Base-by-base conservation (phyloP, 2,797 vertebrate species). In the Xenopus petersii region DNA sequence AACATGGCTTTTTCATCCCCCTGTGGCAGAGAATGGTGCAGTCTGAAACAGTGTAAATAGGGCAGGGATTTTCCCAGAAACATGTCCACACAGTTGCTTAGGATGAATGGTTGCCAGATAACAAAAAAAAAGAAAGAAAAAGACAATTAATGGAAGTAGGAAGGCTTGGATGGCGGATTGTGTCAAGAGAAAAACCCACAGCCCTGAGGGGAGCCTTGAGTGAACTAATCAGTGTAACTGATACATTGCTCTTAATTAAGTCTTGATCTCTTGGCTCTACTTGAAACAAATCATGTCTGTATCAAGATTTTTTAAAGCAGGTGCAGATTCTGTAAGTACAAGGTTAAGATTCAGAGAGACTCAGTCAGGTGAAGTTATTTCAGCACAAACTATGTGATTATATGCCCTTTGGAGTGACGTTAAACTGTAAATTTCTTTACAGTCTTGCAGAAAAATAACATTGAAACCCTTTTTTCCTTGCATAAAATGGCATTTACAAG, bases 241-340 rank as follows among this genome's bases (percentile, higher is more conserved):
- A 83, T 87, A 88, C 86, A 89, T 83, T 58, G 42, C 81, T 81
- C 81, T 91, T 95, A 94, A 95, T 96, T 95, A 97, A 93, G 90
- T 89, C 84, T 83, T 91, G 90, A 92, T 92, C 87, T 83, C 81
- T 93, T 96, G 95, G 94, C 95, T 92, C 86, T 86, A 92, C 92
- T 95, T 95, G 89, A 96, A 95, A 95, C 86, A 86, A 84, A 88
- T 83, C 80, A 74, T 77, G 82, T 82, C 84, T 80, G 81, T 83
- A 89, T 91, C 85, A 86, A 89, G 88, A 89, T 89, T 62, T 30
- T 30, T 91, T 83, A 94, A 86, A 94, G 93, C 92, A 93, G 95
- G 94, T 95, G 93, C 92, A 90, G 89, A 91, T 47, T 79, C 46
- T 64, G 89, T 89, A 83, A 36, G 33, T 42, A 42, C 36, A 42